Percentiles rank a stretch among this genome's conserved stretches.
Evolutionary conservation across 92 coral and sea anemone genomes (phyloP).

Genomic region (Scolanthus callimorphus): DNA sequence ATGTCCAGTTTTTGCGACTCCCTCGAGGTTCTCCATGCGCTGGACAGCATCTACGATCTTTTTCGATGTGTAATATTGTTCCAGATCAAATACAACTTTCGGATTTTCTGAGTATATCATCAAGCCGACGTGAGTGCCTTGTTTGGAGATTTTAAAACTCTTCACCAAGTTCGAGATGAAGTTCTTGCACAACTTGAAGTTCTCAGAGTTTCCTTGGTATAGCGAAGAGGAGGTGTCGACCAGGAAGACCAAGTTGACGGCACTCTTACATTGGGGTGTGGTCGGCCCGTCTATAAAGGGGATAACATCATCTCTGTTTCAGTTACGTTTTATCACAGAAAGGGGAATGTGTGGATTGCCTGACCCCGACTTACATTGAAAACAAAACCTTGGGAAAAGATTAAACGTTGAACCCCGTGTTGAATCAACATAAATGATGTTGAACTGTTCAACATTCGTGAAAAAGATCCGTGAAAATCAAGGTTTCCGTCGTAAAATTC

Average conservation of each 20-base stretch:
- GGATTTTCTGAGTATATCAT: slow-evolving; percentile 46
- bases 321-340: too few species aligned
- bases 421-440: too few species aligned
- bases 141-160: slow-evolving; percentile 47
- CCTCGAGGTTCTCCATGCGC: slow-evolving; percentile 34
- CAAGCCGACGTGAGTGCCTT: slow-evolving; percentile 64
- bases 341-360: too few species aligned
- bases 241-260: slow-evolving; percentile 68
- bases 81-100: slow-evolving; percentile 34
- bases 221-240: slow-evolving; percentile 81
- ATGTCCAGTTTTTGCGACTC: slow-evolving; percentile 43
- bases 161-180: slow-evolving; percentile 51
- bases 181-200: slow-evolving; percentile 56
- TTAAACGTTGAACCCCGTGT: too few species aligned
- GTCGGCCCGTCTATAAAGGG: background rate
- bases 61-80: slow-evolving; percentile 12
- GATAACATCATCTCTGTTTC: too few species aligned
- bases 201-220: slow-evolving; percentile 35
- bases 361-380: too few species aligned
- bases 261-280: slow-evolving; percentile 33
- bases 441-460: too few species aligned
- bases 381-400: too few species aligned
- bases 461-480: too few species aligned
- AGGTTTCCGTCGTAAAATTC: too few species aligned
- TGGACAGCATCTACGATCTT: slow-evolving; percentile 34